Percentiles rank a stretch among this genome's conserved stretches.
Conservation (phyloP, 2,888 invertebrate genomes). For the Tenthredo amoena region DNA sequence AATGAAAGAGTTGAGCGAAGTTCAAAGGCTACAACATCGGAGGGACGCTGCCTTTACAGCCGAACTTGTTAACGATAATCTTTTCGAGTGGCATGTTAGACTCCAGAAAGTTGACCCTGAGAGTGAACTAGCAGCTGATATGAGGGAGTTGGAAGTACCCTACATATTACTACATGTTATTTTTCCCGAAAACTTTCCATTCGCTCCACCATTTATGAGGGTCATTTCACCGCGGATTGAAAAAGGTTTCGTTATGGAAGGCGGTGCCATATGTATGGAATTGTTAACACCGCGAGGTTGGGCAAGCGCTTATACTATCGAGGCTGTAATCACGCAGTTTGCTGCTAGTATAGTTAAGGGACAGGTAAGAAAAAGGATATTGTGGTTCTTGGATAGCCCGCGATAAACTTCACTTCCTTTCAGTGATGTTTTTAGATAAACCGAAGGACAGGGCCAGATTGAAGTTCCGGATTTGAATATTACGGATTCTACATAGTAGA, state of each 20-base stretch:
- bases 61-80: constrained; percentile 91
- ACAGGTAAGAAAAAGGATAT: constrained; percentile 78
- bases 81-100: constrained; percentile 93
- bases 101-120: constrained; percentile 91
- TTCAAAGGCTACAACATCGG: constrained; percentile 86
- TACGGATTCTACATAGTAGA: too few species aligned
- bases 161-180: constrained; percentile 89
- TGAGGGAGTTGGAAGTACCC: constrained; percentile 87
- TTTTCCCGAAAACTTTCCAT: constrained; percentile 94
- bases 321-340: constrained; percentile 94
- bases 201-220: constrained; percentile 90
- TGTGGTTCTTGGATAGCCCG: not conserved
- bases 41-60: constrained; percentile 90
- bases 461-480: not conserved
- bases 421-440: not conserved
- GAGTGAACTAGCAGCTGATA: constrained; percentile 90
- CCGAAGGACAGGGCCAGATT: not conserved
- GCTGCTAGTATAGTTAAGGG: constrained; percentile 94
- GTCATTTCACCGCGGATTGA: constrained; percentile 87
- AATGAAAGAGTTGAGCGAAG: constrained; percentile 92
- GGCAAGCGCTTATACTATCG: constrained; percentile 93
- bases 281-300: constrained; percentile 91
- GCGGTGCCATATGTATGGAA: constrained; percentile 95
- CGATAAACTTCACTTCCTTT: not conserved
- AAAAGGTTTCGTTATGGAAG: constrained; percentile 94